A percentile compares a stretch with the other conserved stretches of the same genome.
phyloP scores from a whole-genome alignment of 2,113 vertebrate species.

The Lycaon pictus region DNA sequence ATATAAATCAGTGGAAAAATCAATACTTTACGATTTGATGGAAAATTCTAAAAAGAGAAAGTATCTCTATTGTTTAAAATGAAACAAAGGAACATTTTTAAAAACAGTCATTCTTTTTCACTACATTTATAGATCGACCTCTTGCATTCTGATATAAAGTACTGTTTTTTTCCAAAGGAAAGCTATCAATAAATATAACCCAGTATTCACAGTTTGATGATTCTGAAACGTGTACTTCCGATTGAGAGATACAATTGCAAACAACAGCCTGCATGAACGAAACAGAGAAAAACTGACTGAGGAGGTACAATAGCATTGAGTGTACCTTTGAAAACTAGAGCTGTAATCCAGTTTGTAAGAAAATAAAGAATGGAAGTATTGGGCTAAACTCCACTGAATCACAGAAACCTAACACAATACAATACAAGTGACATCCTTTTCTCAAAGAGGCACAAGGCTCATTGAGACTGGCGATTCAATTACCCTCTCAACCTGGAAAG shows the following conservation, averaged over 20 bases:
- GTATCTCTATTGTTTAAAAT: conserved; percentile 5
- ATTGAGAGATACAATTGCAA: conserved; percentile 70
- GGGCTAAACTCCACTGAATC: conserved; percentile 80
- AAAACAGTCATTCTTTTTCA: not conserved
- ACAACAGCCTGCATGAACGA: conserved; percentile 45
- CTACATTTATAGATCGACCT: not conserved
- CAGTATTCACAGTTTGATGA: conserved; percentile 59
- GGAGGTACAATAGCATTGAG: conserved; percentile 78
- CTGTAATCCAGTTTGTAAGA: conserved; percentile 85
- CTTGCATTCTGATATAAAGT: conserved; percentile 46
- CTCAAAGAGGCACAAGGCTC: conserved; percentile 82
- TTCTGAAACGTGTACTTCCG: conserved; percentile 70
- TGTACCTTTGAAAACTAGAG: conserved; percentile 80
- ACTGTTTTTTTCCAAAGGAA: conserved; percentile 60
- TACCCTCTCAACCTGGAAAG: conserved; percentile 85
- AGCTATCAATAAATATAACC: conserved; percentile 66
- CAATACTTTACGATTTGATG: not conserved
- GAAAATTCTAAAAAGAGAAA: not conserved
- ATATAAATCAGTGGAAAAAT: not conserved
- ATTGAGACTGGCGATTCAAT: conserved; percentile 86
- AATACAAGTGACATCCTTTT: conserved; percentile 80
- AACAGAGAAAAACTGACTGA: conserved; percentile 65
- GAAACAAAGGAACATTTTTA: not conserved
- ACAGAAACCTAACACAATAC: conserved; percentile 79
- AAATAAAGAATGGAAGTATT: conserved; percentile 82